Evolutionary conservation across 2,888 invertebrate genomes (phyloP), one percentile per base, ranked within the genome.

Genomic region (Rhyacophila evoluta): DNA sequence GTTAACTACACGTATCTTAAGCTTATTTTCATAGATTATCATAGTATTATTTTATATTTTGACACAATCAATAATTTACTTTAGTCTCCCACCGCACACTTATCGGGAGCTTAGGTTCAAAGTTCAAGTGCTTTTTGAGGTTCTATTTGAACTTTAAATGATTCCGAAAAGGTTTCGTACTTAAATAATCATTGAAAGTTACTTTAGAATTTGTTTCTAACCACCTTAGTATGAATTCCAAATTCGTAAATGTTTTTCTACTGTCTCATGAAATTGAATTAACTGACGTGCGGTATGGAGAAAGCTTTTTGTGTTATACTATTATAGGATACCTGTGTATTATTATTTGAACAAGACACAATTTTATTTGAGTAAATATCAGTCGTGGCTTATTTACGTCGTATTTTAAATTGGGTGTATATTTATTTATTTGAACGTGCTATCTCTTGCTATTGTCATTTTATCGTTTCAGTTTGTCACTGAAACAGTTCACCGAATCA

Each of bases 171-270:
- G 55, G 55, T 55, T 55, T 1, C 55, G 5, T 25, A 55, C 55
- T 55, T 55, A 55, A 55, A 55, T 55, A 55, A 19, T 55, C 55
- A 55, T 25, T 55, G 55, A 55, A 55, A 55, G 55, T 55, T 55
- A 55, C 55, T 55, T 55, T 1, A 55, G 19, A 55, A 8, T 25
- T 55, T 19, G 15, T 25, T 55, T 41, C 19, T 25, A 55, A 55
- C 19, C 25, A 55, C 25, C 25, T 19, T 8, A 10, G 55, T 25
- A 25, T 19, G 25, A 19, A 55, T 55, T 55, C 19, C 2, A 55
- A 55, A 55, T 55, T 55, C 0, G 8, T 10, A 55, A 55, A 55
- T 55, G 55, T 25, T 55, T 55, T 55, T 55, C 19, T 55, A 55
- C 19, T 55, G 55, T 55, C 55, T 55, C 55, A 19, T 25, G 15